Base-by-base conservation (phyloP, 2,797 vertebrate species). In the Anomalospiza imberbis region DNA sequence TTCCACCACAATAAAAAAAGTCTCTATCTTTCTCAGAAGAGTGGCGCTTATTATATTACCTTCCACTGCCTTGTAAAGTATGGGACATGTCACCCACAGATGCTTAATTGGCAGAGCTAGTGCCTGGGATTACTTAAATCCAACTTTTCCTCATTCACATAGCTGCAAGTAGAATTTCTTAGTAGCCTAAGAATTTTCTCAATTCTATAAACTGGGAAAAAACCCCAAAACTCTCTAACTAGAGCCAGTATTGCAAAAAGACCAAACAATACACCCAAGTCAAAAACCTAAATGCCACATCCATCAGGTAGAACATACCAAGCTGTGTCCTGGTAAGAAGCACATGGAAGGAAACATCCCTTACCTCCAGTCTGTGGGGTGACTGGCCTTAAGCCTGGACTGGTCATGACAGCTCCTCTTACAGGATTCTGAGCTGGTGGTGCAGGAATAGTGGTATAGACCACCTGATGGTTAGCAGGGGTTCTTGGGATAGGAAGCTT, bases 341-440 rank as follows among this genome's bases (percentile, higher is more conserved):
- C 7, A 17, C 31, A 42, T 7, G 55, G 65, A 75, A 70, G 20
- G 67, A 91, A 88, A 31, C 34, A 42, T 51, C 32, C 40, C 97
- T 94, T 98, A 98, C 98, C 98, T 97, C 94, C 94, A 80, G 94
- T 74, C 88, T 97, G 98, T 3, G 98, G 98, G n/a, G 96, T 98
- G 93, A 98, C 95, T 65, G 98, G 98, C 70, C 98, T 97, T 73
- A 98, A 95, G 85, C 97, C 88, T 86, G 98, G 97, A 88, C 81
- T 96, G 71, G 98, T 97, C 97, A 98, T 96, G 68, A 97, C 97
- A 62, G 98, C 85, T 79, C 97, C 98, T 94, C 98, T 97, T 8
- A 98, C 93, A 45, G 98, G 96, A 80, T 94, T 98, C 95, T 97
- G 98, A 60, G 95, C 85, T 89, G 98, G 94, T 51, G 98, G 95